These are phyloP conservation scores for Eptesicus fuscus DNA, from an alignment of 2,113 vertebrate species.

Conservation along the genomic window DNA sequence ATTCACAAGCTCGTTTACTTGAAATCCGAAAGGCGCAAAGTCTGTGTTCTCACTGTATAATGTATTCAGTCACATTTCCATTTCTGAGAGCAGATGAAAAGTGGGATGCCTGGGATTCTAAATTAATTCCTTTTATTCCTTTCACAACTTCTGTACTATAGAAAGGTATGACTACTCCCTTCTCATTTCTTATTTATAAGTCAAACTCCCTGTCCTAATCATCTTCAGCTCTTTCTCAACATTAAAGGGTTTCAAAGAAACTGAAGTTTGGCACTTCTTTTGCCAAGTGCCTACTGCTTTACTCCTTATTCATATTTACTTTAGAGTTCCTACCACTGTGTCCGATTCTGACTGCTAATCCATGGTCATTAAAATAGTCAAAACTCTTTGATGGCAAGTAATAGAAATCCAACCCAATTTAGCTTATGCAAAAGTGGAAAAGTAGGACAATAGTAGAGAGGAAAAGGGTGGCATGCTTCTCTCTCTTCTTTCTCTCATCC, in stretches of 20 bases:
- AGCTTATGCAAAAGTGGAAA: background rate
- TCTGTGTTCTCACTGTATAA: slow-evolving; percentile 42
- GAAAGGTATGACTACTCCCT: background rate
- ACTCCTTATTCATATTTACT: slow-evolving; percentile 38
- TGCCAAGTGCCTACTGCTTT: background rate
- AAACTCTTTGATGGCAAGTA: background rate
- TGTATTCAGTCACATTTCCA: slow-evolving; percentile 60
- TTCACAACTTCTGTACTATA: slow-evolving; percentile 35
- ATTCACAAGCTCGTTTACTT: slow-evolving; percentile 17
- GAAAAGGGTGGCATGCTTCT: background rate
- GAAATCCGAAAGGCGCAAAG: slow-evolving; percentile 53
- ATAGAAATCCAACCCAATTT: background rate
- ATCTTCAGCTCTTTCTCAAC: slow-evolving; percentile 19
- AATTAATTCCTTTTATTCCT: slow-evolving; percentile 65
- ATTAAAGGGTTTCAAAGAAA: slow-evolving; percentile 54
- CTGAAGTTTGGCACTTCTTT: slow-evolving; percentile 34
- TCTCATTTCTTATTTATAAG: slow-evolving; percentile 60
- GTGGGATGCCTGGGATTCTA: slow-evolving; percentile 50
- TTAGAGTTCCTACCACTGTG: background rate
- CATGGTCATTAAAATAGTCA: background rate
- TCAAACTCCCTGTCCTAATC: slow-evolving; percentile 32
- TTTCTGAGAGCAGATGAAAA: slow-evolving; percentile 68
- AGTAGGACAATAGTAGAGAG: background rate
- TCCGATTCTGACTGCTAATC: background rate
- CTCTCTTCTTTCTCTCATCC: no score